Evolutionary conservation across 2,113 vertebrate species (phyloP), one percentile per base, ranked within the genome.

Genomic region (Mustelus asterias): DNA sequence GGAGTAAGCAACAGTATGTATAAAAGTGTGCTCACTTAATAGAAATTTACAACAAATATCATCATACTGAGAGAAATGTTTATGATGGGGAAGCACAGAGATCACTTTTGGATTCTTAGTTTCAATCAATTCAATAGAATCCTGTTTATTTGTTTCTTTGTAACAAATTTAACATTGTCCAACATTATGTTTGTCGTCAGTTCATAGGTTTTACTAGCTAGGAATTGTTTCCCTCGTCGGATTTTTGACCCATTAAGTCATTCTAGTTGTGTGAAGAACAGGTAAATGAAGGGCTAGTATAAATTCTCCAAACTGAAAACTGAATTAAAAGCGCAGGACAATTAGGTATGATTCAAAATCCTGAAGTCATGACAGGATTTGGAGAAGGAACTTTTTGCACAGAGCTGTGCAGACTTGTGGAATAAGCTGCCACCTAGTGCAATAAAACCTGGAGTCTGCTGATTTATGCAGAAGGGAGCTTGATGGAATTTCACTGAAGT

Each of bases 371-470:
- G 58, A 37, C 33, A 65, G 58, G 60, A 93, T 93, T 65, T 65
- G 60, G 60, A 93, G 60, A 65, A 7, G 9, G 58, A 65, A 65
- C 26, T 93, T 65, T 63, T 93, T 37, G 63, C 89, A 37, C n/a
- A n/a, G 60, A 33, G 29, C 18, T 65, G 60, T 93, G 89, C 58
- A 93, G 60, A 93, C 89, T 65, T 93, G 89, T 65, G 89, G 89
- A 93, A 93, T 93, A 65, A 93, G 89, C 60, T 93, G 89, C 60
- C 89, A 92, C 89, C 89, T 92, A 65, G 89, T 65, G 89, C 89
- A 93, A 18, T 65, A 93, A 93, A 65, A 33, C n/a, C 60, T 90
- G 65, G 89, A 93, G 58, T 65, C 58, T 93, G 89, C 89, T 93
- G 60, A 93, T 65, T 37, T 93, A 22, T 93, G 14, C 63, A 37